Base-by-base conservation (phyloP, 2,113 vertebrate genomes). In the Chinchilla lanigera region DNA sequence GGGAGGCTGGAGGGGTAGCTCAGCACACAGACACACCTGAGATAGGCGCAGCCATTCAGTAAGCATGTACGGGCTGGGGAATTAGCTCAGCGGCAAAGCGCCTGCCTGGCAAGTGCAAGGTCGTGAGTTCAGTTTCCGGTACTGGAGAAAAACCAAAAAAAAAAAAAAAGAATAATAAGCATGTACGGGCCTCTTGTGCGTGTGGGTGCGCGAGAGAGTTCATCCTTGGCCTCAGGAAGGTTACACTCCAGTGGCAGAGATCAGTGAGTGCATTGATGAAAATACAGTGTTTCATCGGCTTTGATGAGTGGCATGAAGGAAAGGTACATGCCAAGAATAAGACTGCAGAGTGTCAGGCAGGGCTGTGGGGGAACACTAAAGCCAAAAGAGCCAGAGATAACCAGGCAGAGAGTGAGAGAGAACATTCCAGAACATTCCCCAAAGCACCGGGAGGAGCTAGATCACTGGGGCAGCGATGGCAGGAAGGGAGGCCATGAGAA, bases 231-330 rank as follows among this genome's bases (percentile, higher is more conserved):
- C 35, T 73, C 1, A 38, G 63, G 65, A 86, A 67, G 63, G n/a
- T 71, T 47, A 7, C 19, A 2, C 33, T 65, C 41, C 52, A 24
- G 7, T 19, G 4, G 38, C 30, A 61, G 30, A 41, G 28, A 77
- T 38, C 77, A 77, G 41, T 1, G 9, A 7, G 30, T 6, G 0
- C 14, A 1, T n/a, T 7, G 1, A 17, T 19, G 20, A n/a, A 69
- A 33, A 44, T 19, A 24, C 22, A 50, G 56, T 20, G 35, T 65
- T 5, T 0, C 0, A 13, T 47, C 17, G 33, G 56, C 83, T 17
- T 41, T 33, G 33, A 33, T 58, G 7, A 30, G n/a, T 3, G 30
- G 52, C 26, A 0, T 4, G 28, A 63, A 88, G 89, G 30, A 38
- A 69, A 87, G 56, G 56, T 12, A 83, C 30, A 1, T 6, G 16